Evolutionary conservation across 2,113 vertebrate genomes (phyloP).

Genomic region (Misgurnus mizolepis): DNA sequence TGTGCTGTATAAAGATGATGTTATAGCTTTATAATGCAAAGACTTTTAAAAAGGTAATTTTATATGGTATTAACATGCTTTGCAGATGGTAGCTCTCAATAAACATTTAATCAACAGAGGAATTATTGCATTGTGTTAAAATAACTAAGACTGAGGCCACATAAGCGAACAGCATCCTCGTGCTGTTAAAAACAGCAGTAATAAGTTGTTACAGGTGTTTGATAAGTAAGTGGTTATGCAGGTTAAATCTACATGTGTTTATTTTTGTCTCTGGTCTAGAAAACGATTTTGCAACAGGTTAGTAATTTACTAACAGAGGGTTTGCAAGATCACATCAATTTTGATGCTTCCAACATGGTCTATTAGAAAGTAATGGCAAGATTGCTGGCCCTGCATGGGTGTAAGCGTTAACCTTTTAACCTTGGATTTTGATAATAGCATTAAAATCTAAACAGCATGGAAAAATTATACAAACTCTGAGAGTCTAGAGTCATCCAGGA

Average conservation of each 20-base stretch:
- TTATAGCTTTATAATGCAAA: constrained; percentile 23
- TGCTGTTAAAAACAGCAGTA: too few species aligned
- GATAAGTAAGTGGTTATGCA: background rate
- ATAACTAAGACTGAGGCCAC: constrained; percentile 43
- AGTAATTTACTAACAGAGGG: background rate
- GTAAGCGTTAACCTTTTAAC: background rate
- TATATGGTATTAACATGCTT: constrained; percentile 41
- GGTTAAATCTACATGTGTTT: background rate
- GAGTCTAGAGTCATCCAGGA: constrained; percentile 45
- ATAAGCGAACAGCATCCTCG: constrained; percentile 38
- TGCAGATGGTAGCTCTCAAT: constrained; percentile 58
- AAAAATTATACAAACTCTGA: background rate
- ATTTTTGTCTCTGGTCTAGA: background rate
- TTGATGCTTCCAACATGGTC: background rate
- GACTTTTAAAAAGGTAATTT: constrained; percentile 54
- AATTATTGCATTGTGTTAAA: constrained; percentile 47
- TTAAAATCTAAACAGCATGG: too few species aligned
- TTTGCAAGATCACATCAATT: background rate
- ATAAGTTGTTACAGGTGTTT: background rate
- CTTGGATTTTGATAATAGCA: background rate
- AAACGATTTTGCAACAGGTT: background rate
- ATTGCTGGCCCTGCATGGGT: background rate
- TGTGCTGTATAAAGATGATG: constrained; percentile 3
- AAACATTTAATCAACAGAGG: constrained; percentile 65
- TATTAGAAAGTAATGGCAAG: background rate